phyloP scores from a whole-genome alignment of 2,888 invertebrate genomes.

The Balanococcus diminutus region DNA sequence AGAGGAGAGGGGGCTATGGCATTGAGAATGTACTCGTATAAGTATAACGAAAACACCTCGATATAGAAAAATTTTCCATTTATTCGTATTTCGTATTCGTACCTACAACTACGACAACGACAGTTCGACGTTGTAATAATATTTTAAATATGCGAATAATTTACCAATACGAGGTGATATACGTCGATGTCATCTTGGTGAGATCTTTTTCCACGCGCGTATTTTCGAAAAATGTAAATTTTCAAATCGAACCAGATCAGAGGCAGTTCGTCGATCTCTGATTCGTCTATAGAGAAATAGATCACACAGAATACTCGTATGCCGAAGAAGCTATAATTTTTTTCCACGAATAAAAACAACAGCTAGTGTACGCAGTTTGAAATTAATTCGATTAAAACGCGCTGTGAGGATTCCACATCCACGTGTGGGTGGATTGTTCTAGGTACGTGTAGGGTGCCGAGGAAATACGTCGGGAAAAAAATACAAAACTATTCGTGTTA shows the following conservation, averaged over 20 bases:
- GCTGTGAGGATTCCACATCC: background rate
- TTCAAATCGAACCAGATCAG: background rate
- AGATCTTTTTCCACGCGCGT: background rate
- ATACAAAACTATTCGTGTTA: background rate
- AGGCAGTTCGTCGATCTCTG: background rate
- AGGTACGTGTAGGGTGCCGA: background rate
- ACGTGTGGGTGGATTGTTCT: background rate
- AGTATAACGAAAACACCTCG: conserved; percentile 17
- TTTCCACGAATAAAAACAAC: too few species aligned
- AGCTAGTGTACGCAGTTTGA: background rate
- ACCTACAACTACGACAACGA: too few species aligned
- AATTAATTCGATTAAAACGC: background rate
- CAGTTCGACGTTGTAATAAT: background rate
- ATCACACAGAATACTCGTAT: too few species aligned
- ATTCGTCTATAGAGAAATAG: background rate
- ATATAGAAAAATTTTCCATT: conserved; percentile 23
- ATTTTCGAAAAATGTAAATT: background rate
- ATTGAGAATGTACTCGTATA: conserved; percentile 28
- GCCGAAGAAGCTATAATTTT: too few species aligned
- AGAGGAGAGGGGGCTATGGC: background rate
- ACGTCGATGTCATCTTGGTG: background rate
- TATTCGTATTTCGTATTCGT: background rate
- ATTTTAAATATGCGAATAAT: conserved; percentile 16
- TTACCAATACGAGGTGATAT: background rate
- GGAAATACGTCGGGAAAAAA: background rate